phyloP scores from a whole-genome alignment of 2,113 vertebrate genomes.

The Anarhynchus alexandrinus region DNA sequence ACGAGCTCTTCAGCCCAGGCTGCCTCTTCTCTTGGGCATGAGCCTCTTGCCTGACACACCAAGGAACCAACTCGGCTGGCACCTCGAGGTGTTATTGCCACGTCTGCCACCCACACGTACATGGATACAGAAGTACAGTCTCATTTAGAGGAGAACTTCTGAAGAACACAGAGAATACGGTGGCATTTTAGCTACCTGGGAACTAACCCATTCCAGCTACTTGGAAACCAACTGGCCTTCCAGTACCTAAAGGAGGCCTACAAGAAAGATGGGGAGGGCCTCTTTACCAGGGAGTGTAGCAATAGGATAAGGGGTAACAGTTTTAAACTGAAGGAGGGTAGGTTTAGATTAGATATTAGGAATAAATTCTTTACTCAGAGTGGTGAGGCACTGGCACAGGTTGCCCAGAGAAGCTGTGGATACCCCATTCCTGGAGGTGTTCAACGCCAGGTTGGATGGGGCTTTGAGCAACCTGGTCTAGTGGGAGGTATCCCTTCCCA shows the following conservation, averaged over 20 bases:
- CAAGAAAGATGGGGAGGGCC: background rate
- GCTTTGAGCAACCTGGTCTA: background rate
- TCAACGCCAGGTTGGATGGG: background rate
- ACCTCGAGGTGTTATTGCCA: background rate
- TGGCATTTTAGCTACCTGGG: background rate
- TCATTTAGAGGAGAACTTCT: background rate
- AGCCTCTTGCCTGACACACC: background rate
- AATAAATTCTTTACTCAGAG: background rate
- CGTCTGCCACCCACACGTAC: accelerated
- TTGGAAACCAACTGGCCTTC: background rate
- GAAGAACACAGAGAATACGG: background rate
- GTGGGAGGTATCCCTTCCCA: background rate
- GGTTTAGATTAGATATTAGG: background rate
- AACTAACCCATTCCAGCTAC: background rate
- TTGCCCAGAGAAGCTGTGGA: background rate
- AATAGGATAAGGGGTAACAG: background rate
- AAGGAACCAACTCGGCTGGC: background rate
- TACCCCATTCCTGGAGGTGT: background rate
- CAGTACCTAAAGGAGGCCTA: background rate
- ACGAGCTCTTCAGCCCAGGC: background rate
- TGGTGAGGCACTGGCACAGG: no score
- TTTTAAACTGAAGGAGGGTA: background rate
- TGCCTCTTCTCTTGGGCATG: background rate
- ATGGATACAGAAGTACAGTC: background rate
- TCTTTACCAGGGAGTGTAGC: background rate